Conservation (phyloP, 2,888 invertebrate genomes). For the Ormyrus thymus region DNA sequence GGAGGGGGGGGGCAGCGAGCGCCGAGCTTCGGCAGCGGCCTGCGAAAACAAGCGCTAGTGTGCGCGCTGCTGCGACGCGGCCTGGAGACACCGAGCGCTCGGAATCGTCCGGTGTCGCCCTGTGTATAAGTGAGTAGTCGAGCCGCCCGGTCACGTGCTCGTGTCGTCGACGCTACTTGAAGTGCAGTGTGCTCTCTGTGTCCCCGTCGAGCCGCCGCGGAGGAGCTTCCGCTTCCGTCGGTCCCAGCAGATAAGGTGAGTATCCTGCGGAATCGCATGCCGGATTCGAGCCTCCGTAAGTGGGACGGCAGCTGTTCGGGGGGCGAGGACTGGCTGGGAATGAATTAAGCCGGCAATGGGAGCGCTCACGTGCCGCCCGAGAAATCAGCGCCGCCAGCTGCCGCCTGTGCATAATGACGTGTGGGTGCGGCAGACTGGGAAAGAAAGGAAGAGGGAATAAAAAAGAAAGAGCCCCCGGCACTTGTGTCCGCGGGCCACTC, state of each 20-base stretch:
- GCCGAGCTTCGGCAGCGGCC: neutral
- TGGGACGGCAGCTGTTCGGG: too few relatives aligned
- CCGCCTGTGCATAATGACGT: neutral
- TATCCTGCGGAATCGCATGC: too few relatives aligned
- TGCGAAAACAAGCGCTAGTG: conserved; percentile 6
- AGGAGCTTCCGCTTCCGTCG: too few relatives aligned
- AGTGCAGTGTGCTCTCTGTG: too few relatives aligned
- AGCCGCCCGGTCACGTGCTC: too few relatives aligned
- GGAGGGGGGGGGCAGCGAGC: neutral
- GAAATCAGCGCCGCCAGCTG: neutral
- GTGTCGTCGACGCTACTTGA: too few relatives aligned
- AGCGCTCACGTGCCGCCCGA: neutral
- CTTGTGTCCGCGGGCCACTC: conserved; percentile 17
- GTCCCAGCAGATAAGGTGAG: too few relatives aligned
- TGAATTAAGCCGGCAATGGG: too few relatives aligned
- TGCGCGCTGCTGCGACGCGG: neutral
- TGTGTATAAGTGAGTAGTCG: neutral
- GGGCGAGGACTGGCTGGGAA: too few relatives aligned
- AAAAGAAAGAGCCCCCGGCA: neutral
- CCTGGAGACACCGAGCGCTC: neutral
- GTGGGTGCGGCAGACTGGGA: too few relatives aligned
- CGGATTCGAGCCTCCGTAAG: too few relatives aligned
- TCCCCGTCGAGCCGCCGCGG: too few relatives aligned
- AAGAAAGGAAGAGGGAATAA: neutral
- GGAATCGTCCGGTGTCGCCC: neutral